A percentile compares a stretch with the other conserved stretches of the same genome.
Evolutionary conservation across 2,888 invertebrate species (phyloP).

Genomic region (Calameuta filiformis): DNA sequence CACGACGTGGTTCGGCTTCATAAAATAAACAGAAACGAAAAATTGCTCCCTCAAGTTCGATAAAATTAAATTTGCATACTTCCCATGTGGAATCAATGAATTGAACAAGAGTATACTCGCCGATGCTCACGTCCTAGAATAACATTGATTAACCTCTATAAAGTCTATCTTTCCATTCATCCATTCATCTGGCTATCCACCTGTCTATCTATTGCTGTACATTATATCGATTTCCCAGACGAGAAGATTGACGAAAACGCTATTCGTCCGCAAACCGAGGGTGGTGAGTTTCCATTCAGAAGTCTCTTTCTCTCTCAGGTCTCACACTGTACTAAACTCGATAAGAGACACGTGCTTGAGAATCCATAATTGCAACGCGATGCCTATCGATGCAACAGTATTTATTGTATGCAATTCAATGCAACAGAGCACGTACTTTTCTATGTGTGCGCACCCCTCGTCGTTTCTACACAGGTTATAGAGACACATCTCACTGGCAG

Average conservation of each 20-base stretch:
- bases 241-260: slow-evolving; percentile 59
- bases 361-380: not conserved
- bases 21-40: not conserved
- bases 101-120: not conserved
- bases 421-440: not conserved
- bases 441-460: not conserved
- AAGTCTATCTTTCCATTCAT: not conserved
- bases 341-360: not conserved
- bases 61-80: not conserved
- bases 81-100: not conserved
- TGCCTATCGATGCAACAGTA: not conserved
- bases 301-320: not conserved
- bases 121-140: not conserved
- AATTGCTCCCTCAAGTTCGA: not conserved
- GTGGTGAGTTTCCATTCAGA: slow-evolving; percentile 31
- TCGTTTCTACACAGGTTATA: not conserved
- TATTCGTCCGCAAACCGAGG: slow-evolving; percentile 51
- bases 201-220: not conserved
- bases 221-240: slow-evolving; percentile 32
- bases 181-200: not conserved
- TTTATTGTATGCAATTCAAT: not conserved
- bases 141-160: not conserved
- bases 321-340: not conserved
- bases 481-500: not conserved
- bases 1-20: not conserved